phyloP scores from a whole-genome alignment of 2,888 invertebrate species.

The Chesias legatella region DNA sequence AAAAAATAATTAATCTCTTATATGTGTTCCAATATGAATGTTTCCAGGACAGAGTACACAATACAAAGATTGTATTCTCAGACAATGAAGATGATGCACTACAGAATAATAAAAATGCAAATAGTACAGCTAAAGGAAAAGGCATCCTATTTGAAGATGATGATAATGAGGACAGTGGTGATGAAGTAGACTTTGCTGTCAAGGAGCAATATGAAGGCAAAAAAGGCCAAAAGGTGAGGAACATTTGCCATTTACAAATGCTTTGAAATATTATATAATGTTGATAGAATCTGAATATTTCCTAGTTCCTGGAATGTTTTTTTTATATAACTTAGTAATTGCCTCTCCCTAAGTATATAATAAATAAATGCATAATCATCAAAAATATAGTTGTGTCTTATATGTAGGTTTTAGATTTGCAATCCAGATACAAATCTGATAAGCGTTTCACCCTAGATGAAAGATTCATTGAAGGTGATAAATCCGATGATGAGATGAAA shows the following conservation, averaged over 20 bases:
- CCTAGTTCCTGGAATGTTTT: too few species aligned
- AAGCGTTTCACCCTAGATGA: conserved; percentile 87
- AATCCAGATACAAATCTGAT: conserved; percentile 87
- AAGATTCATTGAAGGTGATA: conserved; percentile 83
- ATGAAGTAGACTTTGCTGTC: conserved; percentile 80
- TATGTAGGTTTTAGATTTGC: conserved; percentile 83
- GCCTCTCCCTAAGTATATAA: too few species aligned
- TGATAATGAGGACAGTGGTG: conserved; percentile 71
- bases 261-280: too few species aligned
- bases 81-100: conserved; percentile 60
- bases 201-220: conserved; percentile 84
- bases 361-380: too few species aligned
- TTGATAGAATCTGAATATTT: too few species aligned
- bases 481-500: conserved; percentile 36
- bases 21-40: neutral
- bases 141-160: conserved; percentile 72
- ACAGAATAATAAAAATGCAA: conserved; percentile 16
- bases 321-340: too few species aligned
- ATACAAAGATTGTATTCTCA: conserved; percentile 83
- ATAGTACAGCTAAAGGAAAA: conserved; percentile 22
- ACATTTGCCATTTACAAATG: too few species aligned
- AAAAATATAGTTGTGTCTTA: conserved; percentile 10
- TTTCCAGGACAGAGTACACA: conserved; percentile 72
- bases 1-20: neutral
- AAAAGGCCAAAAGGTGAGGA: conserved; percentile 81